Base-by-base conservation (phyloP, 2,888 invertebrate species). In the Ectemnius lituratus region DNA sequence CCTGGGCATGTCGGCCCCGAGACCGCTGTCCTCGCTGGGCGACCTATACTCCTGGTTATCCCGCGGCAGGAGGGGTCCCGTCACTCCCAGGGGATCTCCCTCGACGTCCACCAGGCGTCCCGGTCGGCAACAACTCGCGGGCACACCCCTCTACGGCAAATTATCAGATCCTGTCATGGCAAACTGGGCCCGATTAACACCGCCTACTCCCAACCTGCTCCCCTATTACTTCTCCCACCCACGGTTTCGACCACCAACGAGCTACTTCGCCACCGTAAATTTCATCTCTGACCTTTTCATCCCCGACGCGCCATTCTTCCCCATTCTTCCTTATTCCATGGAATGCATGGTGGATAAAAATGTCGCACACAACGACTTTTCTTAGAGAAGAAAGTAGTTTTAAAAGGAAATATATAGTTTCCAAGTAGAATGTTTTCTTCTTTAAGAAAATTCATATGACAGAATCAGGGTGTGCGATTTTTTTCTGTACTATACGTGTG, bases 1-100 rank as follows among this genome's bases (percentile, higher is more conserved):
- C 86, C 89, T 87, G 84, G 94, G 93, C 91, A 94, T 93, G 91
- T 96, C 96, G 92, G 97, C 94, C 91, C 97, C 97, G 91, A 98
- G 95, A 91, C 97, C 97, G 92, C 97, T 97, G 94, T 97, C 97
- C 93, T 97, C 97, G 91, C 97, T 97, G 86, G 97, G 97, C 89
- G 97, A 96, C 91, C 95, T 94, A 92, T 94, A 94, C 91, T 94
- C 94, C 91, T 94, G 94, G 91, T 93, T 92, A 92, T 94, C 92
- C 86, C 89, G 82, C 57, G 87, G 84, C 79, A 88, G 83, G 78
- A 89, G 87, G 45, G 89, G 88, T 83, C 90, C 90, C 79, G 90
- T 90, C 70, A 88, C 90, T 86, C 90, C 90, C 70, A 90, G 82
- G 59, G 90, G 90, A 84, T 90, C 90, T 87, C 90, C 90, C 85